phyloP scores from a whole-genome alignment of 2,888 invertebrate genomes.

The Cinara cedri region DNA sequence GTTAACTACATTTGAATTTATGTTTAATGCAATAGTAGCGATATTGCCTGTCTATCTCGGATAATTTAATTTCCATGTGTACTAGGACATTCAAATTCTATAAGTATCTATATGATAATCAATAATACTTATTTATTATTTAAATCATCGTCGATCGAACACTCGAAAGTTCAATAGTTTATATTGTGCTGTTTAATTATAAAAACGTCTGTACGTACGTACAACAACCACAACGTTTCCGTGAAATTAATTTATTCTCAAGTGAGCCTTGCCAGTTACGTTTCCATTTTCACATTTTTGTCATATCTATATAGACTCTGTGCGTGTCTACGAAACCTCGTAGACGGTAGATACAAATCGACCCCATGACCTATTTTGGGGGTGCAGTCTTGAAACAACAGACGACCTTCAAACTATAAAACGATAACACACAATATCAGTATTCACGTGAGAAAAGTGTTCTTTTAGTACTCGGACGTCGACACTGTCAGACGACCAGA shows the following conservation, averaged over 20 bases:
- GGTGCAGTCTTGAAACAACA: constrained; percentile 47
- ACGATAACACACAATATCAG: constrained; percentile 18
- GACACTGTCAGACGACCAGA: constrained; percentile 16
- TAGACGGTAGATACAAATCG: constrained; percentile 45
- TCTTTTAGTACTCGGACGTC: constrained; percentile 30
- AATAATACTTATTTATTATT: no score
- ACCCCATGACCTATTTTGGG: constrained; percentile 48
- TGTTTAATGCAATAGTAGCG: no score
- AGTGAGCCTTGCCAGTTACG: constrained; percentile 1
- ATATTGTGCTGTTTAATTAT: neutral
- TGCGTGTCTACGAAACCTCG: constrained; percentile 39
- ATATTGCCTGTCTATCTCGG: no score
- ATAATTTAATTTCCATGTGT: no score
- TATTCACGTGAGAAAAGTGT: constrained; percentile 4
- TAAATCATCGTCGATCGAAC: neutral
- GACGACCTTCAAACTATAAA: constrained; percentile 45
- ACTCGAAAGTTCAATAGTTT: constrained; percentile 14
- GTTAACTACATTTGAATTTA: no score
- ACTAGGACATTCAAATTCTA: no score
- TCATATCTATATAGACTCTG: constrained; percentile 1
- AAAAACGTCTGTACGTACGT: neutral
- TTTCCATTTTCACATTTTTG: constrained; percentile 25
- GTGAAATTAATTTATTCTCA: constrained; percentile 19
- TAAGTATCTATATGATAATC: no score
- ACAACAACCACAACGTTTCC: constrained; percentile 15